Conservation (phyloP, 2,888 invertebrate genomes). For the Acronicta psi region DNA sequence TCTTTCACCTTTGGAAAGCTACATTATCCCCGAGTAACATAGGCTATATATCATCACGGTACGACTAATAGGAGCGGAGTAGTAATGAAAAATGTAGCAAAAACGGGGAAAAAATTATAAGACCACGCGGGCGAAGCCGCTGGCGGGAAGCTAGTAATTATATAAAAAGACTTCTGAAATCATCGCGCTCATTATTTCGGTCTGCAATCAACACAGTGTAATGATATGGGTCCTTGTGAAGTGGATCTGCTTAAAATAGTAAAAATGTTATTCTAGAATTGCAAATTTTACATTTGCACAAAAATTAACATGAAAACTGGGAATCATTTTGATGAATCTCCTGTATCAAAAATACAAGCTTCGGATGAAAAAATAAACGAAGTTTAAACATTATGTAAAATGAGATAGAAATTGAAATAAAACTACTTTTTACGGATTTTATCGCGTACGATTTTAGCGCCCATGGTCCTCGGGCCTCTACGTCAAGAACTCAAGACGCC, state of each 20-base stretch:
- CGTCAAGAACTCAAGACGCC: too few relatives aligned
- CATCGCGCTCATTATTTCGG: conserved; percentile 31
- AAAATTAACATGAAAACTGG: conserved; percentile 31
- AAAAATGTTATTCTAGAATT: conserved; percentile 24
- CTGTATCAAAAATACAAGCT: background rate
- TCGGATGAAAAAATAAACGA: background rate
- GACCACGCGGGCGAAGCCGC: too few relatives aligned
- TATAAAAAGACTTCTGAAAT: conserved; percentile 17
- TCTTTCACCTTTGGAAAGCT: too few relatives aligned
- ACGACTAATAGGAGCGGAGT: too few relatives aligned
- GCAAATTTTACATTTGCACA: conserved; percentile 31
- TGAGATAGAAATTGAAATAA: too few relatives aligned
- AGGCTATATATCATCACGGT: too few relatives aligned
- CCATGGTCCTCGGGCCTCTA: too few relatives aligned
- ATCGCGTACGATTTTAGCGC: too few relatives aligned
- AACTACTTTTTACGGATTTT: background rate
- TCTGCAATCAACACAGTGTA: conserved; percentile 33
- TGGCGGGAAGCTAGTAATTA: too few relatives aligned
- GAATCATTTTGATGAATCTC: conserved; percentile 21
- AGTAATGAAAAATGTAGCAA: too few relatives aligned
- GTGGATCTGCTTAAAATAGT: conserved; percentile 37
- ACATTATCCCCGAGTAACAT: too few relatives aligned
- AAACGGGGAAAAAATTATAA: too few relatives aligned
- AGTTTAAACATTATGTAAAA: background rate
- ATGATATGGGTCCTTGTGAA: conserved; percentile 38